These are phyloP conservation scores for Odontamblyopus rebecca DNA, from an alignment of 2,797 vertebrate genomes.

Conservation along the genomic window DNA sequence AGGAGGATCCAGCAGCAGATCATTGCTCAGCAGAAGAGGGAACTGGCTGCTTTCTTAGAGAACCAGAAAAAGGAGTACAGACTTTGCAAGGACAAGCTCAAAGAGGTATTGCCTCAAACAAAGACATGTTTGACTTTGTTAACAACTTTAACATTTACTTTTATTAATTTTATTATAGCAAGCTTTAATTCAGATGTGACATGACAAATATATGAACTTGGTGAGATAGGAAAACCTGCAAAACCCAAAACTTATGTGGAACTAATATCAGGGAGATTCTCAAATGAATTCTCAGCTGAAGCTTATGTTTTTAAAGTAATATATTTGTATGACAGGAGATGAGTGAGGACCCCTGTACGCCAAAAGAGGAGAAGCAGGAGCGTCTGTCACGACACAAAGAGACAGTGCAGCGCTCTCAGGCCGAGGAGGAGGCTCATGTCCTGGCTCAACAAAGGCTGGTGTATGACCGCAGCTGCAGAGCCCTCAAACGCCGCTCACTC, in stretches of 20 bases:
- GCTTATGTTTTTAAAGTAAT: background rate
- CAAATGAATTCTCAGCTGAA: too few relatives aligned
- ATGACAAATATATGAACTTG: too few relatives aligned
- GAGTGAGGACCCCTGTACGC: slow-evolving; percentile 89
- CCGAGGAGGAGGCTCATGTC: slow-evolving; percentile 87
- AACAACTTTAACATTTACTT: too few relatives aligned
- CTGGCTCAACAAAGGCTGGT: slow-evolving; percentile 87
- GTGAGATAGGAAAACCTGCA: too few relatives aligned
- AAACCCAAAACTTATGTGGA: too few relatives aligned
- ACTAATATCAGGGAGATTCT: too few relatives aligned
- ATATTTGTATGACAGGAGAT: slow-evolving; percentile 78
- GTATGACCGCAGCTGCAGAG: slow-evolving; percentile 89
- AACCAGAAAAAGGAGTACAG: slow-evolving; percentile 88
- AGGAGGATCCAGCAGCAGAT: slow-evolving; percentile 94
- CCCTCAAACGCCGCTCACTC: slow-evolving; percentile 92
- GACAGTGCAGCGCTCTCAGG: slow-evolving; percentile 88
- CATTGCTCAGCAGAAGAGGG: slow-evolving; percentile 89
- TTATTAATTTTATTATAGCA: too few relatives aligned
- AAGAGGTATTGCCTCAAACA: slow-evolving; percentile 76
- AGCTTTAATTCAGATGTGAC: too few relatives aligned
- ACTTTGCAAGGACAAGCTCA: slow-evolving; percentile 88
- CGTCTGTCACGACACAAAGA: slow-evolving; percentile 91
- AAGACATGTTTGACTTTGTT: too few relatives aligned
- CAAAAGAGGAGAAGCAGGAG: slow-evolving; percentile 91
- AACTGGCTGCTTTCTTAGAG: slow-evolving; percentile 84